Evolutionary conservation across 2,113 vertebrate species (phyloP).

Genomic region (Nycticorax nycticorax): DNA sequence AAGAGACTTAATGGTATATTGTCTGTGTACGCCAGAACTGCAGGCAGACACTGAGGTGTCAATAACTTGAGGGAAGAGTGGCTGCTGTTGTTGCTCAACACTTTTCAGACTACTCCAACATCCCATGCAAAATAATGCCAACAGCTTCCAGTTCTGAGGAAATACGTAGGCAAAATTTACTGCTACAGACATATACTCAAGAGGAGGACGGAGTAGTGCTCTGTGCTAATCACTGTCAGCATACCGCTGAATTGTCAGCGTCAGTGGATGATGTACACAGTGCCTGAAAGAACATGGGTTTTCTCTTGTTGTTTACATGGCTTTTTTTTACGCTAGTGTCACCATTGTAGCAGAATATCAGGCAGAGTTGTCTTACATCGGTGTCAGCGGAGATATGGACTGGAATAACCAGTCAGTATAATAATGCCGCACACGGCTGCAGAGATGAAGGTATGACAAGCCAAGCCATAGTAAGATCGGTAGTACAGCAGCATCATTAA

Average conservation of each 20-base stretch:
- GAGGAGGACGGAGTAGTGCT: not conserved
- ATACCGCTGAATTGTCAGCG: not conserved
- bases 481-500: conserved; percentile 15
- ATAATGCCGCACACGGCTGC: not conserved
- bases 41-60: not conserved
- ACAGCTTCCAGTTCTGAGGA: not conserved
- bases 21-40: not conserved
- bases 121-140: not conserved
- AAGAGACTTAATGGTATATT: not conserved
- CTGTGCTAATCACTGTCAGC: not conserved
- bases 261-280: not conserved
- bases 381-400: not conserved
- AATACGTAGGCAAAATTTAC: not conserved
- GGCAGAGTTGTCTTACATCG: not conserved
- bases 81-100: not conserved
- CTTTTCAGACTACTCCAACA: not conserved
- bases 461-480: not conserved
- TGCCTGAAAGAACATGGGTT: not conserved
- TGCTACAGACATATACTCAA: not conserved
- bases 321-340: not conserved
- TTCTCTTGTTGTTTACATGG: not conserved
- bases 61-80: not conserved
- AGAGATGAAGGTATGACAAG: not conserved
- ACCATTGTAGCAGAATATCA: not conserved
- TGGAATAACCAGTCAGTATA: not conserved